phyloP scores from a whole-genome alignment of 2,113 vertebrate genomes.

The Chinchilla lanigera region DNA sequence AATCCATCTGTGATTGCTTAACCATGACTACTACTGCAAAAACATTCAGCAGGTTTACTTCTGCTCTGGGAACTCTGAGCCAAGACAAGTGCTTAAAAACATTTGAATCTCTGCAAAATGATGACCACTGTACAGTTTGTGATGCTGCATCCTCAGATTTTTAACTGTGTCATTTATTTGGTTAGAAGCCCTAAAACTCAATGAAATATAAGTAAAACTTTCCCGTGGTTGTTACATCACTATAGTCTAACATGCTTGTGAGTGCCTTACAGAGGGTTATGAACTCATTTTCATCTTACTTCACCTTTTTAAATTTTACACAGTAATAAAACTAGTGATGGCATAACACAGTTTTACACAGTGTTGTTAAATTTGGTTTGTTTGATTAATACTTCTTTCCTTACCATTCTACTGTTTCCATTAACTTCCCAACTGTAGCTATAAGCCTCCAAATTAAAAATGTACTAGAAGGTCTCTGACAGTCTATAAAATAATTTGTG shows the following conservation, averaged over 20 bases:
- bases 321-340: neutral
- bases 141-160: neutral
- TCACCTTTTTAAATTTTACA: neutral
- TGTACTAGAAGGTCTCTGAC: slow-evolving; percentile 42
- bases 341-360: neutral
- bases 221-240: neutral
- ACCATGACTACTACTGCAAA: neutral
- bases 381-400: neutral
- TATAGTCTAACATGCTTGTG: neutral
- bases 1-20: neutral
- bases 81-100: slow-evolving; percentile 6
- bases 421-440: neutral
- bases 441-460: slow-evolving; percentile 46
- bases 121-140: neutral
- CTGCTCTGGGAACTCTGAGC: slow-evolving; percentile 1
- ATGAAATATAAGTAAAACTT: neutral
- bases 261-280: neutral
- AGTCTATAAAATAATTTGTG: slow-evolving; percentile 10
- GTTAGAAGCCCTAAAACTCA: neutral
- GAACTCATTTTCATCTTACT: neutral
- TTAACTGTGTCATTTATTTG: neutral
- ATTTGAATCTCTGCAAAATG: neutral
- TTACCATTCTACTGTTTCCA: neutral
- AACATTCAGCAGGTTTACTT: neutral
- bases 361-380: slow-evolving; percentile 3